Conservation (phyloP, 2,888 invertebrate species). For the Tubulanus polymorphus region DNA sequence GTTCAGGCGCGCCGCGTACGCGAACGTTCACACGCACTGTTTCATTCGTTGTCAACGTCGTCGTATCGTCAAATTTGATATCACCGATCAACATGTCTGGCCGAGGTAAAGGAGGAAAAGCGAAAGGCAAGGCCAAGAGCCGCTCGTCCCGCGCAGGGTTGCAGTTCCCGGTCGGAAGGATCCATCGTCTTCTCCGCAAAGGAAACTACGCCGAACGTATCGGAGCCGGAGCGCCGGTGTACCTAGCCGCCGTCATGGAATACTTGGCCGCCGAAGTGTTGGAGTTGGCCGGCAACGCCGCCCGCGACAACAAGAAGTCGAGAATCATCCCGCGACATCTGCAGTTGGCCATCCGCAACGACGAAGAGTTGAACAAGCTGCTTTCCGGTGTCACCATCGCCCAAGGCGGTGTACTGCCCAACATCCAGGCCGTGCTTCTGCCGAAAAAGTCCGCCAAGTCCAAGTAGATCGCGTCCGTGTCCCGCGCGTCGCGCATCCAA, state of each 20-base stretch:
- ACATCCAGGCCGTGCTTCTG: constrained; percentile 70
- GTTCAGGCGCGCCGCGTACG: too few species aligned
- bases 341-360: constrained; percentile 73
- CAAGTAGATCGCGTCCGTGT: too few species aligned
- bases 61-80: too few species aligned
- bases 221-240: constrained; percentile 54
- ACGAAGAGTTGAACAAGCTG: constrained; percentile 74
- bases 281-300: constrained; percentile 54
- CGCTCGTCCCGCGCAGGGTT: constrained; percentile 51
- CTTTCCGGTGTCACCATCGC: constrained; percentile 74
- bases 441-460: constrained; percentile 69
- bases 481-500: too few species aligned
- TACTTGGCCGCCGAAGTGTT: constrained; percentile 62
- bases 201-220: constrained; percentile 54
- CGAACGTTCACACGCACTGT: too few species aligned
- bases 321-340: constrained; percentile 73
- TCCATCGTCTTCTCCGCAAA: constrained; percentile 52
- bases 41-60: too few species aligned
- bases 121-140: constrained; percentile 50
- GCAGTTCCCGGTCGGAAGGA: constrained; percentile 54
- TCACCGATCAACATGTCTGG: constrained; percentile 50
- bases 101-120: constrained; percentile 54
- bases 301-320: constrained; percentile 60
- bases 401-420: constrained; percentile 78
- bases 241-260: constrained; percentile 55